These are phyloP conservation scores for Sarotherodon lohbergeri DNA, from an alignment of 2,113 vertebrate species.

Conservation along the genomic window DNA sequence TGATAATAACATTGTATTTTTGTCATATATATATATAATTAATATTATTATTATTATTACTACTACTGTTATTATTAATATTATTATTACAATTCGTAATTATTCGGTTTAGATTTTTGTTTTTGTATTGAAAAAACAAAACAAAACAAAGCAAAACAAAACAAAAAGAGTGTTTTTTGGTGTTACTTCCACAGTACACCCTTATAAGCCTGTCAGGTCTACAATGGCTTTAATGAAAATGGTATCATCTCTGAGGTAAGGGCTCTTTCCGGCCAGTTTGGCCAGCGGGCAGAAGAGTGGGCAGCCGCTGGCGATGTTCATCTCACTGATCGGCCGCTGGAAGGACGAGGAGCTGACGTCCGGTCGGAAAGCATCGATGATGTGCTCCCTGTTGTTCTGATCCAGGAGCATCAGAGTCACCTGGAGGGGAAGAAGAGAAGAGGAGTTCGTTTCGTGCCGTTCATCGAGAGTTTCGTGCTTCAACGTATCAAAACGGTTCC, in stretches of 20 bases:
- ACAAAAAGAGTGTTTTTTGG: not conserved
- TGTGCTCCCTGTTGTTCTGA: constrained; percentile 92
- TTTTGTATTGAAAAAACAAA: not conserved
- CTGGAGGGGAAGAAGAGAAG: constrained; percentile 50
- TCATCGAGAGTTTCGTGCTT: accelerated
- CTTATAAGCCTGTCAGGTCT: constrained; percentile 84
- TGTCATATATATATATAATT: not conserved
- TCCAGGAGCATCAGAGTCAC: constrained; percentile 97
- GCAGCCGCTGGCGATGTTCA: constrained; percentile 98
- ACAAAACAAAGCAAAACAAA: not conserved
- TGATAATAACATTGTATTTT: not conserved
- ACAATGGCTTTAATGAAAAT: constrained; percentile 97
- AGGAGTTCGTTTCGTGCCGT: not conserved
- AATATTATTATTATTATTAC: not conserved
- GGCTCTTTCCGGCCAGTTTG: constrained; percentile 85
- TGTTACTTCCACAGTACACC: constrained; percentile 57
- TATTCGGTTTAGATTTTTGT: not conserved
- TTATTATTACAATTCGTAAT: not conserved
- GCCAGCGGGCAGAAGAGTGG: constrained; percentile 91
- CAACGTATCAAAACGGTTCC: accelerated
- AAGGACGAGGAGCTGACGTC: constrained; percentile 89
- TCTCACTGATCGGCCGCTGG: constrained; percentile 85
- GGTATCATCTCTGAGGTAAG: constrained; percentile 87
- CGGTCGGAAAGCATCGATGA: constrained; percentile 92
- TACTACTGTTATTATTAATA: not conserved